Base-by-base conservation (phyloP, 2,113 vertebrate species). In the Scopus umbretta region DNA sequence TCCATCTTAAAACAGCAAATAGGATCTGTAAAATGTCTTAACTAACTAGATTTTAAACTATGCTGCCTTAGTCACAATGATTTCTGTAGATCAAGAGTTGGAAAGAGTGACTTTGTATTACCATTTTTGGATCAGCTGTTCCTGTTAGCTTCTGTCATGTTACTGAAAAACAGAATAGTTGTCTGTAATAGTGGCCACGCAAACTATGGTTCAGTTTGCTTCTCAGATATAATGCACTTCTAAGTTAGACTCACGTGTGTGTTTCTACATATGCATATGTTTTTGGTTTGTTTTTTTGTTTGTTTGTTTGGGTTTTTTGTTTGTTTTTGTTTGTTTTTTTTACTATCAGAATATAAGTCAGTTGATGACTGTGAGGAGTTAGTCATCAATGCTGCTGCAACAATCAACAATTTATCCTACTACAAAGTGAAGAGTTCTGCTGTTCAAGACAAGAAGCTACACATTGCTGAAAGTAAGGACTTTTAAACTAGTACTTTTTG, bases 321-420 rank as follows among this genome's bases (percentile, higher is more conserved):
- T 42, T 43, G 4, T 52, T 27, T 27, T 52, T 29, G 27, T 3
- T 42, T 42, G 42, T 68, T 79, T 73, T 43, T 67, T 78, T 73
- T 59, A 29, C 42, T 96, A 70, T 82, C 97, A 99, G 99, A 99
- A 96, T 94, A 97, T 94, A 98, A 98, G 90, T 98, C 98, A 16
- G 92, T 99, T 11, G 97, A 98, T 52, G 98, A 98, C 72, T 99
- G 98, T 72, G 98, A 99, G 91, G 99, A 99, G 97, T 93, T 99
- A 84, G 93, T 99, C 96, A 98, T 99, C 97, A 99, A 98, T 53
- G 97, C 98, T 26, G 97, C 98, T 1, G 98, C 98, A 75, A 83
- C 99, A 68, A 97, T 99, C 98, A 99, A 99, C 98, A 99, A 99
- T 95, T 98, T 99, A 80, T 99, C 99, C 32, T 99, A 98, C 97